Base-by-base conservation (phyloP, 2,797 vertebrate species). In the Dipus sagitta region DNA sequence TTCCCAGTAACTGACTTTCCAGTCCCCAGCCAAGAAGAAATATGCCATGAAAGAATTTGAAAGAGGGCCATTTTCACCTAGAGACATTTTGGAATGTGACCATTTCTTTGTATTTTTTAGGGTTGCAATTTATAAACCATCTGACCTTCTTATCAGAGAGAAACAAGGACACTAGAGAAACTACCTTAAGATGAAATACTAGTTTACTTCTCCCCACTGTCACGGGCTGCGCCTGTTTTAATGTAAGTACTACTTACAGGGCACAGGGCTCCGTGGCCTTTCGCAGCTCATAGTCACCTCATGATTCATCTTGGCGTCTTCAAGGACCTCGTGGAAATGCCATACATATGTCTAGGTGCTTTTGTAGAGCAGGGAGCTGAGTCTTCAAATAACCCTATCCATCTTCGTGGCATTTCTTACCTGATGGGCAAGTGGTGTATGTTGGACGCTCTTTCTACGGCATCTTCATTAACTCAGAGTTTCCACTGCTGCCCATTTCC, bases 261-360 rank as follows among this genome's bases (percentile, higher is more conserved):
- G 94, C 86, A 91, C 72, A 60, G 0, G 0, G 38, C 92, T 96
- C 92, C 89, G 26, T 91, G 97, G 95, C 96, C 96, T 97, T 96
- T 71, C 97, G 96, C 90, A 91, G 60, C 94, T 97, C 92, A 67
- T 94, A 62, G 24, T 92, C 95, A 96, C 95, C 97, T 97, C 94
- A 86, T 95, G 88, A 93, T 94, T 98, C 96, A 97, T 96, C 95
- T 95, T 76, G 88, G 92, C 47, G 77, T 76, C 96, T 97, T 95
- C 93, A 75, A 94, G 93, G 93, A 95, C 94, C 97, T 97, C 97
- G 88, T 98, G 97, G 97, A 98, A 98, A 97, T 95, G 72, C 60
- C 88, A 90, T 95, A 93, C 91, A 92, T 94, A 96, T 92, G 82
- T 93, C 83, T 26, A 30, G 92, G 91, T 96, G 92, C 95, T 93